Conservation (phyloP, 2,888 invertebrate species). For the Automeris io region DNA sequence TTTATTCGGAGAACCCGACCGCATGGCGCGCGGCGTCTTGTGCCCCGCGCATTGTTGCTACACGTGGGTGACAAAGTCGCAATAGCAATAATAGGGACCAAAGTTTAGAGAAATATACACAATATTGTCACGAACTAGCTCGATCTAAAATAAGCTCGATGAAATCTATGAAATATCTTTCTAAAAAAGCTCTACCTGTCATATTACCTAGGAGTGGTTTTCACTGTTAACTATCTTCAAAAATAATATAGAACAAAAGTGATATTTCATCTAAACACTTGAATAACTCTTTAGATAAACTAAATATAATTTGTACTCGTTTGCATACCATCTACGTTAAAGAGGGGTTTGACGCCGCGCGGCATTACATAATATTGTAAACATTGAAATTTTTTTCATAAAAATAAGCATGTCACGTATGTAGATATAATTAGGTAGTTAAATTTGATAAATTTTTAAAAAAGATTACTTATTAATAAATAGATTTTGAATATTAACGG, state of each 20-base stretch:
- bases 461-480: conserved; percentile 69
- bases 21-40: conserved; percentile 58
- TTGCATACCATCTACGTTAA: background rate
- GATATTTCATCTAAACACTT: conserved; percentile 6
- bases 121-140: conserved; percentile 48
- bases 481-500: conserved; percentile 71
- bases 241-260: background rate
- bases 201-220: conserved; percentile 8
- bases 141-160: conserved; percentile 50
- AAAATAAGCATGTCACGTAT: conserved; percentile 51
- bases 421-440: conserved; percentile 67
- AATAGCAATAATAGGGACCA: conserved; percentile 76
- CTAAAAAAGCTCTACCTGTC: conserved; percentile 19
- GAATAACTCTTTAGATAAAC: background rate
- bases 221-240: background rate
- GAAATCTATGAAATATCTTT: conserved; percentile 33
- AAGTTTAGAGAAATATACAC: conserved; percentile 75
- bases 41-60: conserved; percentile 39
- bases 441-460: conserved; percentile 72
- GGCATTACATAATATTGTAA: conserved; percentile 32
- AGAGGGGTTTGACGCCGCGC: conserved; percentile 54
- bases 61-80: conserved; percentile 47
- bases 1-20: conserved; percentile 68
- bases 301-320: background rate
- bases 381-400: conserved; percentile 50